Evolutionary conservation across 2,888 invertebrate species (phyloP).

Genomic region (Agonum fuliginosum): DNA sequence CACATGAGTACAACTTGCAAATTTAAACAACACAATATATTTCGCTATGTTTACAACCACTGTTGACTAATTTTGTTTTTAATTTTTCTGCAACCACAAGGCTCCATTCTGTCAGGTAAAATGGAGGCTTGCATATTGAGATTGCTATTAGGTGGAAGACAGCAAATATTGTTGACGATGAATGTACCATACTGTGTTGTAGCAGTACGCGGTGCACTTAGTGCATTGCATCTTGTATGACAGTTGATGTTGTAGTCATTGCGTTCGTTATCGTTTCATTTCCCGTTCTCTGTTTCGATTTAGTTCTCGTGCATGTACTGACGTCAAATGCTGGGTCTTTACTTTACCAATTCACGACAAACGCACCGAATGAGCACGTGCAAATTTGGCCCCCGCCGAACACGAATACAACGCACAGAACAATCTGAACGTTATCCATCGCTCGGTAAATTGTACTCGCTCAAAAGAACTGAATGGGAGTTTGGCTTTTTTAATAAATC

Average conservation of each 20-base stretch:
- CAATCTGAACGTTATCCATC: no score
- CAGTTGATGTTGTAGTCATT: constrained; percentile 43
- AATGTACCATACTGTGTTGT: constrained; percentile 58
- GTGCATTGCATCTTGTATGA: constrained; percentile 49
- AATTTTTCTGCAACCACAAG: constrained; percentile 84
- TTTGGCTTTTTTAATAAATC: no score
- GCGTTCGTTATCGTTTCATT: constrained; percentile 10
- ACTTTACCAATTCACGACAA: no score
- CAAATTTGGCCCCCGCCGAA: no score
- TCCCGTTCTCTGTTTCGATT: background rate
- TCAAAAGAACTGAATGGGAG: no score
- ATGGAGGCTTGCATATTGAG: constrained; percentile 77
- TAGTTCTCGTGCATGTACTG: constrained; percentile 39
- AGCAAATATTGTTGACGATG: constrained; percentile 57
- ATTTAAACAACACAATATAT: constrained; percentile 62
- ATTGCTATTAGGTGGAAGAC: constrained; percentile 70
- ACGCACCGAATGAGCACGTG: no score
- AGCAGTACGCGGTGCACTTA: constrained; percentile 37
- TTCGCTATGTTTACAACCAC: constrained; percentile 62
- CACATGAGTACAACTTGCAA: constrained; percentile 44
- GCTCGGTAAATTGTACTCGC: no score
- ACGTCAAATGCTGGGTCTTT: no score
- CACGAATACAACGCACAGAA: no score
- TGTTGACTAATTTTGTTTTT: constrained; percentile 78
- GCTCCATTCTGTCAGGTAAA: constrained; percentile 92